Evolutionary conservation across 2,888 invertebrate genomes (phyloP).

Genomic region (Lysandra bellargus): DNA sequence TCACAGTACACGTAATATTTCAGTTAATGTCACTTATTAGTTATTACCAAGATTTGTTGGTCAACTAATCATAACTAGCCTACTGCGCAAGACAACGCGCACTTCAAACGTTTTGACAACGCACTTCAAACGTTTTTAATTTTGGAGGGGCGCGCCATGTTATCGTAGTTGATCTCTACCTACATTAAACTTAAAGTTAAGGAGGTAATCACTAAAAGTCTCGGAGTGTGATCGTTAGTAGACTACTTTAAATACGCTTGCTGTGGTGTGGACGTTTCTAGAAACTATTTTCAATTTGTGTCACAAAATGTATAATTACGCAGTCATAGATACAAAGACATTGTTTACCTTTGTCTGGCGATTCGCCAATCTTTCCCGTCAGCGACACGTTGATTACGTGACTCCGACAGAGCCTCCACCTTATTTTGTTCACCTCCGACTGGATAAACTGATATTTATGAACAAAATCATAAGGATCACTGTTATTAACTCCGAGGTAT

Average conservation of each 20-base stretch:
- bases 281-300: not conserved
- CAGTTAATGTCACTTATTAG: too few relatives aligned
- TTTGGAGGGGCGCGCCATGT: too few relatives aligned
- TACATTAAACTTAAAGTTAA: too few relatives aligned
- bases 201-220: not conserved
- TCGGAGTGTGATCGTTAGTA: too few relatives aligned
- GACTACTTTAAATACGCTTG: too few relatives aligned
- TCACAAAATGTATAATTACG: slow-evolving; percentile 17
- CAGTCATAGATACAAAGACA: not conserved
- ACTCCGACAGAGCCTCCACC: not conserved
- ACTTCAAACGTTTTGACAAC: too few relatives aligned
- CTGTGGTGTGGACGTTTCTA: not conserved
- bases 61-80: too few relatives aligned
- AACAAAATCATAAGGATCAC: not conserved
- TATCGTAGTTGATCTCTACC: too few relatives aligned
- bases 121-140: too few relatives aligned
- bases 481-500: not conserved
- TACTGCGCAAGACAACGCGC: too few relatives aligned
- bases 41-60: too few relatives aligned
- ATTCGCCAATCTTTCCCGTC: slow-evolving; percentile 19
- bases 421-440: not conserved
- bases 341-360: slow-evolving; percentile 25
- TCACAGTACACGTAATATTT: too few relatives aligned
- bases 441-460: not conserved
- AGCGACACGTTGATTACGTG: slow-evolving; percentile 5